Conservation (phyloP, 2,888 invertebrate species). For the Cylloceria caligata region DNA sequence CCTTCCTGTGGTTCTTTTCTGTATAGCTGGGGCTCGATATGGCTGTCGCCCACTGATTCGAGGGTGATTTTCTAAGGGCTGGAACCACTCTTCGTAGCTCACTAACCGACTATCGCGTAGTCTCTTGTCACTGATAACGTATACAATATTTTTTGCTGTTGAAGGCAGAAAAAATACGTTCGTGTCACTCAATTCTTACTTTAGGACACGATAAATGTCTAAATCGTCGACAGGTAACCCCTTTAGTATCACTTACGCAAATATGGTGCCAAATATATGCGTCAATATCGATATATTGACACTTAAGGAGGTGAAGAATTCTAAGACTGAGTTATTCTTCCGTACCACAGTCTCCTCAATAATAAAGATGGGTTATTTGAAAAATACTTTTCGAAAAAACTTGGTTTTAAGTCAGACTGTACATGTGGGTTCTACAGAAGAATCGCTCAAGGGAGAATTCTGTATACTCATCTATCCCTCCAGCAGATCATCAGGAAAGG, state of each 20-base stretch:
- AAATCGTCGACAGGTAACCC: neutral
- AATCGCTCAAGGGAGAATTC: constrained; percentile 44
- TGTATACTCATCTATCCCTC: constrained; percentile 57
- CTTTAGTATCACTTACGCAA: neutral
- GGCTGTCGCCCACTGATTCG: constrained; percentile 21
- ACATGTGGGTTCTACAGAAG: constrained; percentile 16
- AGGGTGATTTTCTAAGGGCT: constrained; percentile 13
- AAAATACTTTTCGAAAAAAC: neutral
- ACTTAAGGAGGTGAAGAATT: no score
- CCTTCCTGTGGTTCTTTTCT: constrained; percentile 36
- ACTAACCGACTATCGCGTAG: constrained; percentile 17
- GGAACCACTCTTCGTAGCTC: neutral
- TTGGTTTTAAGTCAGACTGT: constrained; percentile 29
- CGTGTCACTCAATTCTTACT: neutral
- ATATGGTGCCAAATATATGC: no score
- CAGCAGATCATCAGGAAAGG: constrained; percentile 13
- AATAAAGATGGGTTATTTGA: neutral
- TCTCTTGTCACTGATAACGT: constrained; percentile 21
- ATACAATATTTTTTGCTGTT: constrained; percentile 1
- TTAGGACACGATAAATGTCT: neutral
- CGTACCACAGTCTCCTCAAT: neutral
- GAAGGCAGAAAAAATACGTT: neutral
- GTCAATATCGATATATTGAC: no score
- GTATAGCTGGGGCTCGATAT: constrained; percentile 6
- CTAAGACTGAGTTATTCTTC: no score